These are phyloP conservation scores for Pocillopora damicornis DNA, from an alignment of 64 coral and sea anemone species.

Conservation along the genomic window DNA sequence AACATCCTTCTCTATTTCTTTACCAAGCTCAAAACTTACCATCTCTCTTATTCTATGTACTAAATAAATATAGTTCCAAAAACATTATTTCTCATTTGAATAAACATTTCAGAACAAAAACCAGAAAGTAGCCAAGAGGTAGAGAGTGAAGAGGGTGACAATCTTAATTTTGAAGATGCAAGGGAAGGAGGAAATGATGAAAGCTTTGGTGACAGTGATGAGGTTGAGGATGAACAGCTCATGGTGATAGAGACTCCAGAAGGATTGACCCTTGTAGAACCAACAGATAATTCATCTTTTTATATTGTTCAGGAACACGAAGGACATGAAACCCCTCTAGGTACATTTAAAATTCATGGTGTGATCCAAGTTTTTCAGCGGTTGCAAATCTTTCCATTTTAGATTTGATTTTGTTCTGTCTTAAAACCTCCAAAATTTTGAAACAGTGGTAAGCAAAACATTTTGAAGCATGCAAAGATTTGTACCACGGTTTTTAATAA, in stretches of 20 bases:
- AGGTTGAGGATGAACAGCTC: slow-evolving; percentile 55
- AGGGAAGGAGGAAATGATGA: slow-evolving; percentile 18
- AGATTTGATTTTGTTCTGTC: too few relatives aligned
- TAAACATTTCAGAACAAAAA: slow-evolving; percentile 19
- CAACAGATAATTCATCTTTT: slow-evolving; percentile 61
- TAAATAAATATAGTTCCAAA: not conserved
- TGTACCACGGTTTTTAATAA: too few relatives aligned
- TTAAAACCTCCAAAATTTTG: too few relatives aligned
- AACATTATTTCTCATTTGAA: not conserved
- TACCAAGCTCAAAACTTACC: too few relatives aligned
- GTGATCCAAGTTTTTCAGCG: too few relatives aligned
- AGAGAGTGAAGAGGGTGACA: not conserved
- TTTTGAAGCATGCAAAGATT: too few relatives aligned
- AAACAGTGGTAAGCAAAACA: too few relatives aligned
- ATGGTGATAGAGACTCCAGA: slow-evolving; percentile 87
- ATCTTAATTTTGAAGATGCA: slow-evolving; percentile 19
- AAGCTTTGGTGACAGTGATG: slow-evolving; percentile 17
- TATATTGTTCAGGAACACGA: slow-evolving; percentile 67
- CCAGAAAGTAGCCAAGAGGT: not conserved
- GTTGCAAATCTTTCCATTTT: too few relatives aligned
- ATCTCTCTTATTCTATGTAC: not conserved
- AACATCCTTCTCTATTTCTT: too few relatives aligned
- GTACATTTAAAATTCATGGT: not conserved
- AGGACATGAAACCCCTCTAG: slow-evolving; percentile 64
- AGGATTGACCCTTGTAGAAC: slow-evolving; percentile 77